phyloP scores from a whole-genome alignment of 2,888 invertebrate species.

The Saturnia pavonia region DNA sequence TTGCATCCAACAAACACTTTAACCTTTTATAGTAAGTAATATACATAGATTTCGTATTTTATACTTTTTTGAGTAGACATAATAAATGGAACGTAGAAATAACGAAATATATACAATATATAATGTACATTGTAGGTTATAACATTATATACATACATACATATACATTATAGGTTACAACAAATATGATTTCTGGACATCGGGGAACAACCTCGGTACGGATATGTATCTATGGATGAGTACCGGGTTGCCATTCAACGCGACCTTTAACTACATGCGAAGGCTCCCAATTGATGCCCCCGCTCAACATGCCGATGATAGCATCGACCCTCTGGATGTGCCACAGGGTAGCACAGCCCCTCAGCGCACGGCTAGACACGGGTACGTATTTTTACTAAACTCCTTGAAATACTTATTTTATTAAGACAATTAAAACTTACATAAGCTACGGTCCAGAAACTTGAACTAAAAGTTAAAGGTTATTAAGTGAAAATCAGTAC shows the following conservation, averaged over 20 bases:
- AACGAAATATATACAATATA: not conserved
- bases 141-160: too few relatives aligned
- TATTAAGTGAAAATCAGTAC: too few relatives aligned
- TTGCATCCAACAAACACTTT: too few relatives aligned
- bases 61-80: too few relatives aligned
- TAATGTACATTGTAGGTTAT: too few relatives aligned
- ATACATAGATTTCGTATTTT: too few relatives aligned
- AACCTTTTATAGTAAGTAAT: too few relatives aligned
- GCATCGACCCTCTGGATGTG: constrained; percentile 83
- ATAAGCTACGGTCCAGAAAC: too few relatives aligned
- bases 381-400: constrained; percentile 64
- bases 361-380: constrained; percentile 89
- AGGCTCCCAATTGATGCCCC: constrained; percentile 79
- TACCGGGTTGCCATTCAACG: constrained; percentile 92
- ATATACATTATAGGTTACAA: constrained; percentile 89
- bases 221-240: constrained; percentile 96
- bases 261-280: constrained; percentile 92
- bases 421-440: too few relatives aligned
- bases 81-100: not conserved
- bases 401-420: not conserved
- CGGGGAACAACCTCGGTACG: constrained; percentile 92
- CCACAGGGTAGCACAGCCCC: constrained; percentile 89
- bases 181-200: constrained; percentile 94
- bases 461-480: too few relatives aligned
- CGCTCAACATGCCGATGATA: constrained; percentile 78